Evolutionary conservation across 2,797 vertebrate genomes (phyloP).

Genomic region (Muraenolepis orangiensis): DNA sequence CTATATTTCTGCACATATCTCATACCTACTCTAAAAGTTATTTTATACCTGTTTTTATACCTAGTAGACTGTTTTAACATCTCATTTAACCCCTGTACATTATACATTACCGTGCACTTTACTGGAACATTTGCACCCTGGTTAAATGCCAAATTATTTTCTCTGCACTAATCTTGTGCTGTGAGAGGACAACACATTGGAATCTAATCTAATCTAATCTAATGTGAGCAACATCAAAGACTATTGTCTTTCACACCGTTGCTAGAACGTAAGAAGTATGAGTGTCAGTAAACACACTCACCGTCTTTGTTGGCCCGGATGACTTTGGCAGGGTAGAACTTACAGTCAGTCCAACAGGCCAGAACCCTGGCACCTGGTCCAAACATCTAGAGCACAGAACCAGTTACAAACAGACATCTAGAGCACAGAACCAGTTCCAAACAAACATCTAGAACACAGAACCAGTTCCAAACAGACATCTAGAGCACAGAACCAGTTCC

Average conservation of each 20-base stretch:
- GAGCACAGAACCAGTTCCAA: conserved; percentile 9
- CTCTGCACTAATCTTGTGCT: too few species aligned
- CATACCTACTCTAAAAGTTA: too few species aligned
- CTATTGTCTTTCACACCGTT: neutral
- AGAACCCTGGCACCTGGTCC: conserved; percentile 81
- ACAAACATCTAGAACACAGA: neutral
- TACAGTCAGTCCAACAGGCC: conserved; percentile 94
- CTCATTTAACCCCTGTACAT: too few species aligned
- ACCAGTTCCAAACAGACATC: too few species aligned
- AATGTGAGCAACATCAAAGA: neutral
- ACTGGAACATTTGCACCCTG: too few species aligned
- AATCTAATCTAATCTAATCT: too few species aligned
- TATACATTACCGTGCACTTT: too few species aligned
- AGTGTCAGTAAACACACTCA: conserved; percentile 48
- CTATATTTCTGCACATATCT: too few species aligned
- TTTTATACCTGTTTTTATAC: too few species aligned
- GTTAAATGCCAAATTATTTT: too few species aligned
- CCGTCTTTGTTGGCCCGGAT: conserved; percentile 86
- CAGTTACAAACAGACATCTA: neutral
- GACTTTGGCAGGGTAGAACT: conserved; percentile 91
- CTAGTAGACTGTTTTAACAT: too few species aligned
- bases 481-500: neutral
- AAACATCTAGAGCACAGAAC: conserved; percentile 69
- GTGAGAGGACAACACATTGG: too few species aligned
- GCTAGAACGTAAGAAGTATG: neutral